phyloP scores from a whole-genome alignment of 1,140 invertebrate species.

The Drosophila tsacasi region DNA sequence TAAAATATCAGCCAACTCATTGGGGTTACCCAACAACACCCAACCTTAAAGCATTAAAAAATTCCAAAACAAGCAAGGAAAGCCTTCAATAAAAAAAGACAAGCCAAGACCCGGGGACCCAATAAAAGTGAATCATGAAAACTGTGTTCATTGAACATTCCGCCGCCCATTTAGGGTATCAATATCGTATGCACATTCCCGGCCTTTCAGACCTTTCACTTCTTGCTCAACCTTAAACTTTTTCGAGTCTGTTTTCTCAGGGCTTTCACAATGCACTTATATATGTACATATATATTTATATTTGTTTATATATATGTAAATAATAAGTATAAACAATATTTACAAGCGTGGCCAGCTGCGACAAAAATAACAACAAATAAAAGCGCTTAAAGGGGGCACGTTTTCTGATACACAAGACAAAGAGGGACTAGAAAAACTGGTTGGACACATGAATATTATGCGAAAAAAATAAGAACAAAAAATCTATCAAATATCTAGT shows the following conservation, averaged over 20 bases:
- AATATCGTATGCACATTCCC: neutral
- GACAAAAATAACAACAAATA: conserved; percentile 34
- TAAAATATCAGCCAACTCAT: conserved; percentile 39
- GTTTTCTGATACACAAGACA: conserved; percentile 50
- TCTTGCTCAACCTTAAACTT: conserved; percentile 37
- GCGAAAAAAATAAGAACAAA: conserved; percentile 21
- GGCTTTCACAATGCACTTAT: conserved; percentile 26
- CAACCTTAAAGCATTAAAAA: conserved; percentile 23
- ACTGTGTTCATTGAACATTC: conserved; percentile 14
- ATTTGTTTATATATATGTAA: conserved; percentile 19
- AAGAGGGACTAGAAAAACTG: no score
- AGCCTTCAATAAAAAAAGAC: conserved; percentile 16
- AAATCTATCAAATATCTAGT: conserved; percentile 27
- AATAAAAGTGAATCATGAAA: conserved; percentile 28
- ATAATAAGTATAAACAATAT: conserved; percentile 57
- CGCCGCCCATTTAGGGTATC: conserved; percentile 29
- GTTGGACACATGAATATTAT: conserved; percentile 43
- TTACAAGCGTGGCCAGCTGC: conserved; percentile 29
- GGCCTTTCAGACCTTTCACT: conserved; percentile 47
- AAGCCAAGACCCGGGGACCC: conserved; percentile 2
- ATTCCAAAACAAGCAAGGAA: conserved; percentile 2
- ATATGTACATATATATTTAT: neutral
- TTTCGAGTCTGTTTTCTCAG: conserved; percentile 18
- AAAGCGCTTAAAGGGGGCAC: conserved; percentile 54
- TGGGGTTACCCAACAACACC: conserved; percentile 31